Percentiles rank a stretch among this genome's conserved stretches.
Conservation (phyloP, 2,113 vertebrate species). For the Macaca nemestrina region DNA sequence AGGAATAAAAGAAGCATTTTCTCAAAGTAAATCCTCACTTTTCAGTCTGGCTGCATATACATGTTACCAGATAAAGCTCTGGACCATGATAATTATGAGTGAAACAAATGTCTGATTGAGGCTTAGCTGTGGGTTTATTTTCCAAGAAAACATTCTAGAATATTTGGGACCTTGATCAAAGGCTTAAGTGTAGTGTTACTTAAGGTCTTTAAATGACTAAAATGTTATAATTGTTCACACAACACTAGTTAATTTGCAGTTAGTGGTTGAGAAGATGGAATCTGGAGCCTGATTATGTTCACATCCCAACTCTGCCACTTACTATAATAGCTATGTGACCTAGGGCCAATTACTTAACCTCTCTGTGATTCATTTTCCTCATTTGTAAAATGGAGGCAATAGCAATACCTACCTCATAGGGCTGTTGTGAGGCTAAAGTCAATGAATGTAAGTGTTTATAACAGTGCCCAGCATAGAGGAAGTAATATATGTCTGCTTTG, state of each 20-base stretch:
- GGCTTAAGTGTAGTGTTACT: not conserved
- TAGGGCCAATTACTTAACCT: not conserved
- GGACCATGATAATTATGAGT: not conserved
- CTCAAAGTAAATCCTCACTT: not conserved
- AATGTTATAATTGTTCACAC: not conserved
- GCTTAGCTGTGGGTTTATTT: not conserved
- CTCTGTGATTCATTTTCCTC: not conserved
- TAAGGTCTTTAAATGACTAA: not conserved
- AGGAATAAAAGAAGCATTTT: not conserved
- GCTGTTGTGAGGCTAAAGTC: not conserved
- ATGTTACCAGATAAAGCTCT: not conserved
- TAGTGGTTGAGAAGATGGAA: not conserved
- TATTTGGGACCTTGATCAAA: not conserved
- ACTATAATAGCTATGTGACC: not conserved
- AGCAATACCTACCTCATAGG: not conserved
- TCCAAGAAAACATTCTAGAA: not conserved
- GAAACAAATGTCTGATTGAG: not conserved
- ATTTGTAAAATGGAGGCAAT: not conserved
- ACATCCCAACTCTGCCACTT: not conserved
- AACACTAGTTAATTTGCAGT: not conserved
- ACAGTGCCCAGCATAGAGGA: not conserved
- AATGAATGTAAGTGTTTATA: not conserved
- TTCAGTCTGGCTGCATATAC: not conserved
- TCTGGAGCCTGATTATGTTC: not conserved
- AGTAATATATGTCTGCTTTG: not conserved